Base-by-base conservation (phyloP, 1,140 invertebrate species). In the Globodera rostochiensis region DNA sequence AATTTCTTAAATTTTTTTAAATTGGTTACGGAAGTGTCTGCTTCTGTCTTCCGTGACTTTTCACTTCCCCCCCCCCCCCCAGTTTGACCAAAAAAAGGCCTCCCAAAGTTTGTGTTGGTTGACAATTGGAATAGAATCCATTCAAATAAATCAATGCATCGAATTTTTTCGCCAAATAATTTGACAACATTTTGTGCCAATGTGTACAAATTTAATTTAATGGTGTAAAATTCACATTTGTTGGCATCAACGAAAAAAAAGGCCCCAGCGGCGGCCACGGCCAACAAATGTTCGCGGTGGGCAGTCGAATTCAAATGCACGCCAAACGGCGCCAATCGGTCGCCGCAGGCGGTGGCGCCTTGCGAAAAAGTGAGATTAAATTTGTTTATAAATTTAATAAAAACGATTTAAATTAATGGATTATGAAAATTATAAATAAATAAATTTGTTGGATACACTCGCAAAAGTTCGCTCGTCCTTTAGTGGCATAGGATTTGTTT, bases 291-390 rank as follows among this genome's bases (percentile, higher is more conserved):
- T 71, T 71, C 36, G 69, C 69, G 69, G 69, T 47, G 13, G 69
- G 36, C 69, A 71, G 69, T 45, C 21, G 69, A 9, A 71, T 71
- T 71, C 69, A 47, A 36, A 71, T 71, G 25, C 69, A 45, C 69
- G 36, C 25, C 25, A 71, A 71, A 47, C 69, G 69, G 69, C 69
- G 69, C 69, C 69, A 71, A 36, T 71, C 69, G 21, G 69, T 71
- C 57, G 57, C 57, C 19, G 57, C 19, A 6, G 57, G 57, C 57
- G 19, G 13, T 64, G 57, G 57, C 6, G 57, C 13, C 57, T 19
- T 64, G 57, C 57, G 13, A 64, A 64, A 64, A 64, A 64, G 57
- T 64, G 57, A 19, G 57, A 19, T 13, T 64, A 36, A 36, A 36
- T 36, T 36, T 36, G 36, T 36, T 1, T 36, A 36, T 36, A 36